Evolutionary conservation across 2,888 invertebrate genomes (phyloP), one percentile per base, ranked within the genome.

Genomic region (Euclidia mi): DNA sequence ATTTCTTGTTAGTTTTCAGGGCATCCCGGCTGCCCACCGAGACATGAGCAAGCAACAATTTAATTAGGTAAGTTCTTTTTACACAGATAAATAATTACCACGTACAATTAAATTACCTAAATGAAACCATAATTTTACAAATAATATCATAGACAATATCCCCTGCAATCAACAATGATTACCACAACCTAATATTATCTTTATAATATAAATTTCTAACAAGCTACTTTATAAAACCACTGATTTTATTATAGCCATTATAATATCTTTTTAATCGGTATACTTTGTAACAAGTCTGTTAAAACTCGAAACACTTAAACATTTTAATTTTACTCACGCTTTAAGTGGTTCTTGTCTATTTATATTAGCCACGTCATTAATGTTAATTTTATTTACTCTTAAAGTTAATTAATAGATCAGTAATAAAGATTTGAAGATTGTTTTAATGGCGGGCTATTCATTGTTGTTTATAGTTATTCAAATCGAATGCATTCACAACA

Each of bases 311-410:
- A 78, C 65, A 61, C 67, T 61, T 52, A 57, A 56, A 68, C 46
- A 60, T 67, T 76, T 82, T 82, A 79, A 82, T 79, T 73, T 77
- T 77, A 75, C 81, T 76, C 78, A 81, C 73, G 77, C 56, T 71
- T 65, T 72, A 64, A 82, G 65, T 77, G 68, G 46, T 78, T 76
- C 58, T 56, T 65, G 45, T 46, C 52, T 62, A 62, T 68, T 73
- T 70, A 69, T 70, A 71, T 55, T 70, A 32, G 56, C 45, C 38
- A 35, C 10, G 38, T 74, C 61, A 59, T 72, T 67, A 70, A 43
- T 60, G 51, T 53, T 70, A 43, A 74, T 74, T 59, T 43, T 61
- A 63, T 66, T 67, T 65, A 65, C 51, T 29, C 60, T 51, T 65
- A 34, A 35, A 29, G 43, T 37, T 20, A 29, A 48, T 48, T 40